These are phyloP conservation scores for Channa argus DNA, from an alignment of 2,113 vertebrate genomes.

Conservation along the genomic window DNA sequence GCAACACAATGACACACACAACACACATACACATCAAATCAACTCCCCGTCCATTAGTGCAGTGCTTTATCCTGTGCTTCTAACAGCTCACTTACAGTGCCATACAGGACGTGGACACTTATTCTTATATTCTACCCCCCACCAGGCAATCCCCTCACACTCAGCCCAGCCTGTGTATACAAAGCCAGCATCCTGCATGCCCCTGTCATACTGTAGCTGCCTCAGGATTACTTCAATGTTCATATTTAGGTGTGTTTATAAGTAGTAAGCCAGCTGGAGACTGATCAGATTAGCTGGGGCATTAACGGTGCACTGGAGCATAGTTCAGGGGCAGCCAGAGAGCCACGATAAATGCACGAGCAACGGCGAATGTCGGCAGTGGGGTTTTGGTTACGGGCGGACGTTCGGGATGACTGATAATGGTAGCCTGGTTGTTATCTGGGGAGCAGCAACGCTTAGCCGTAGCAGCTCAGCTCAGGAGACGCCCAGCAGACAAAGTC, in stretches of 20 bases:
- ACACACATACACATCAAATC: conserved; percentile 27
- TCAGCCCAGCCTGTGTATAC: conserved; percentile 33
- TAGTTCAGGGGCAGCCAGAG: conserved; percentile 56
- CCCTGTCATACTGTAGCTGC: conserved; percentile 33
- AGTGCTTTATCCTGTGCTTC: conserved; percentile 6
- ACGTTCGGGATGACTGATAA: conserved; percentile 62
- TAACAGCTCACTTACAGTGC: conserved; percentile 27
- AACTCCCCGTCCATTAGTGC: conserved; percentile 42
- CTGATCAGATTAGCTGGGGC: conserved; percentile 71
- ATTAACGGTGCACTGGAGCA: conserved; percentile 59
- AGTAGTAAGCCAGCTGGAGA: conserved; percentile 61
- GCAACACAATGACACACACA: conserved; percentile 19
- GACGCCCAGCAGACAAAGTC: conserved; percentile 2
- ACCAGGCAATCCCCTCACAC: conserved; percentile 9
- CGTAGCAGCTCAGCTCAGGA: conserved; percentile 39
- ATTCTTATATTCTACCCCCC: conserved; percentile 20
- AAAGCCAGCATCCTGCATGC: conserved; percentile 23
- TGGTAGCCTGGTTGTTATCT: conserved; percentile 49
- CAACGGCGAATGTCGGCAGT: conserved; percentile 27
- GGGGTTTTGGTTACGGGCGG: conserved; percentile 22
- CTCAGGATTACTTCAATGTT: conserved; percentile 45
- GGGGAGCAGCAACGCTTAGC: conserved; percentile 57
- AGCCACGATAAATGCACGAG: conserved; percentile 40
- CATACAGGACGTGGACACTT: conserved; percentile 38
- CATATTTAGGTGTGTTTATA: conserved; percentile 70